Conservation (phyloP, 1,140 invertebrate genomes). For the Coenobita brevimanus region DNA sequence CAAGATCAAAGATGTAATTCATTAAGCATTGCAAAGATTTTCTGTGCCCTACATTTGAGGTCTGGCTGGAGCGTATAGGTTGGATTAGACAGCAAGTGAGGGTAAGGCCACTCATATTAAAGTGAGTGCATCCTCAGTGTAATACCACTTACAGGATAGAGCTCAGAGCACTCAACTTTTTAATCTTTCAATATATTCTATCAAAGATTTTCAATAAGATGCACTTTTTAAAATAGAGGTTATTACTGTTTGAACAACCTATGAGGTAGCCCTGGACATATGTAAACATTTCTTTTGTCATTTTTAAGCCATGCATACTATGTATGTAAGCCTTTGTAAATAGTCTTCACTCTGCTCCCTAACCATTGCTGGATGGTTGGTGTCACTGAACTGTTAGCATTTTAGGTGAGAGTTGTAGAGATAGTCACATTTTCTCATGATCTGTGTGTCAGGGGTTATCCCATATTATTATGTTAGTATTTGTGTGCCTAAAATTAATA, state of each 20-base stretch:
- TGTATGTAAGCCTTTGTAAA: conserved; percentile 56
- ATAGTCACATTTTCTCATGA: conserved; percentile 54
- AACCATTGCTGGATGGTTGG: conserved; percentile 16
- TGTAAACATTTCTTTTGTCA: conserved; percentile 37
- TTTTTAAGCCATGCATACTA: conserved; percentile 37
- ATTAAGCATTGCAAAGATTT: no score
- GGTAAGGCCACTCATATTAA: no score
- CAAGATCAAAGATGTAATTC: no score
- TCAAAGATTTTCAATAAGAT: background rate
- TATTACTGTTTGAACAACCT: conserved; percentile 10
- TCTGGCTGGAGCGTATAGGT: no score
- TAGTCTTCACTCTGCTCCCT: conserved; percentile 26
- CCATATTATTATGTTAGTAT: conserved; percentile 44
- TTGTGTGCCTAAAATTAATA: conserved; percentile 49
- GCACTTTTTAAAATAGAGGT: background rate
- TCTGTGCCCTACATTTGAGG: no score
- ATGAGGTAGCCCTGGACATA: conserved; percentile 15
- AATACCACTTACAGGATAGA: no score
- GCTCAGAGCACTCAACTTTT: no score
- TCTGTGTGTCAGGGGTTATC: conserved; percentile 51
- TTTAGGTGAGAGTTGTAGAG: conserved; percentile 32
- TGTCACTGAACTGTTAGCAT: conserved; percentile 33
- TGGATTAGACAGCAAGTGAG: no score
- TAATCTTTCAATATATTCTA: conserved; percentile 11
- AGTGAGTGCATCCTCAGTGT: no score